These are phyloP conservation scores for Calosoma granatense DNA, from an alignment of 1,140 invertebrate species.

Conservation along the genomic window DNA sequence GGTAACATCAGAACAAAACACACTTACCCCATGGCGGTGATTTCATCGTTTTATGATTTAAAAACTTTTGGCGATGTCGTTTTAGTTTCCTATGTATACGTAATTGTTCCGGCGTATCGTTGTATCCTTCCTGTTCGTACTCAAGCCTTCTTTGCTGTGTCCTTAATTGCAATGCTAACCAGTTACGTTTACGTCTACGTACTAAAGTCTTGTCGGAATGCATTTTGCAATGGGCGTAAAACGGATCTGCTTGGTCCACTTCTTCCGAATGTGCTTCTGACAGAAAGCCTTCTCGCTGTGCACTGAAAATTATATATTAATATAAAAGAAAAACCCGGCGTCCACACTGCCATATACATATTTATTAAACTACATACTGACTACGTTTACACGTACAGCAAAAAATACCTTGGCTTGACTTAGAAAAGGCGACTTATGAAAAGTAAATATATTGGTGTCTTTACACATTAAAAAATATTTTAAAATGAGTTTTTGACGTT, in stretches of 20 bases:
- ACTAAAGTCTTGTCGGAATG: constrained; percentile 77
- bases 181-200: constrained; percentile 74
- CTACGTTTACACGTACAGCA: too few species aligned
- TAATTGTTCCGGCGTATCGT: constrained; percentile 53
- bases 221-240: constrained; percentile 92
- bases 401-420: too few species aligned
- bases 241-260: constrained; percentile 90
- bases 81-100: constrained; percentile 67
- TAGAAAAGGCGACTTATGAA: too few species aligned
- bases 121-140: constrained; percentile 39
- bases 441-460: too few species aligned
- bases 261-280: constrained; percentile 90
- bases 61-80: constrained; percentile 67
- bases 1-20: too few species aligned
- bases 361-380: too few species aligned
- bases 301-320: constrained; percentile 47
- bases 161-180: constrained; percentile 75
- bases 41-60: constrained; percentile 59
- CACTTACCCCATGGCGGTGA: constrained; percentile 76
- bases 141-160: constrained; percentile 55
- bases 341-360: too few species aligned
- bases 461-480: too few species aligned
- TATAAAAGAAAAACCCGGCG: too few species aligned
- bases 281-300: constrained; percentile 83
- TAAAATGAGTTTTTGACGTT: too few species aligned